A percentile compares a stretch with the other conserved stretches of the same genome.
Conservation (phyloP, 1,140 invertebrate species). For the Polypedilum vanderplanki region DNA sequence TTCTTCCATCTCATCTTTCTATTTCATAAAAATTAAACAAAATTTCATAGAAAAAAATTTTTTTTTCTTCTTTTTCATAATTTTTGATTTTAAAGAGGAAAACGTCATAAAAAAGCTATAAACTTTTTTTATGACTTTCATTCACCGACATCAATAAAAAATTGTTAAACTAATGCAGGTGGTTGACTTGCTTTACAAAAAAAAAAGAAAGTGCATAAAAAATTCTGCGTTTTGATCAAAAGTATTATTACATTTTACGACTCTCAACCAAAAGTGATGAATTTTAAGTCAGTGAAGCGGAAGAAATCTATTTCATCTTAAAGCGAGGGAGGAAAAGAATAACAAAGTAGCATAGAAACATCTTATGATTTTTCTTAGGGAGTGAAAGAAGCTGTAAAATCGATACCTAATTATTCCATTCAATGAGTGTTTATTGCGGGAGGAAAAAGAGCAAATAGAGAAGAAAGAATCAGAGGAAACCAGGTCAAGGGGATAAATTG, state of each 20-base stretch:
- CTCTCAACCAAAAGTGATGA: neutral
- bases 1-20: neutral
- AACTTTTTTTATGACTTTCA: neutral
- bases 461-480: neutral
- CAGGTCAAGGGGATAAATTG: neutral
- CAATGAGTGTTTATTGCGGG: neutral
- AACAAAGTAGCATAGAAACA: too few species aligned
- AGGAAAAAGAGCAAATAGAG: neutral
- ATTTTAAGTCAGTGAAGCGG: too few species aligned
- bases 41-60: neutral
- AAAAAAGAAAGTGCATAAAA: slow-evolving; percentile 10
- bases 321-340: too few species aligned
- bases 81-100: slow-evolving; percentile 1
- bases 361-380: too few species aligned
- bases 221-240: neutral
- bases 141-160: slow-evolving; percentile 25
- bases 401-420: slow-evolving; percentile 13
- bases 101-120: slow-evolving; percentile 1
- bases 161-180: slow-evolving; percentile 25
- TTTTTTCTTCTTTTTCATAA: slow-evolving; percentile 7
- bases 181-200: slow-evolving; percentile 3
- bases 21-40: neutral
- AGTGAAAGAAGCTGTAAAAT: neutral
- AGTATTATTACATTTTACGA: neutral
- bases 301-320: too few species aligned